phyloP scores from a whole-genome alignment of 2,888 invertebrate species.

The Drymonia ruficornis region DNA sequence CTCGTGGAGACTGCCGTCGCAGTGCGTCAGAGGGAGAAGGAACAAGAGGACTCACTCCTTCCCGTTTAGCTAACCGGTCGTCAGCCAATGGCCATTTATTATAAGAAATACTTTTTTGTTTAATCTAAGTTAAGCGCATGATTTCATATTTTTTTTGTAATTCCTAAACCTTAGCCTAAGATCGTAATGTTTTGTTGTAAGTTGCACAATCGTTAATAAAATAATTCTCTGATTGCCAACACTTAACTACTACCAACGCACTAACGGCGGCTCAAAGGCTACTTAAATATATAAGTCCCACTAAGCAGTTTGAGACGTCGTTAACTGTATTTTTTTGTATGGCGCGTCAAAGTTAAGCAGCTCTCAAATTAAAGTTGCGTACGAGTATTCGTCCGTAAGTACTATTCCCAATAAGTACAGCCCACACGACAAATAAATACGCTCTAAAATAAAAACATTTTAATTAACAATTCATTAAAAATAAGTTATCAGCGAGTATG shows the following conservation, averaged over 20 bases:
- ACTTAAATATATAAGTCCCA: too few species aligned
- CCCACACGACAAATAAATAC: not conserved
- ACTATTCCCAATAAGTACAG: too few species aligned
- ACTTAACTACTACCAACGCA: too few species aligned
- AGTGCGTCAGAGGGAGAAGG: constrained; percentile 69
- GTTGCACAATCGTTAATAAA: constrained; percentile 22
- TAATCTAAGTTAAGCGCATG: constrained; percentile 32
- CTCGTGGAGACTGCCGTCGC: constrained; percentile 74
- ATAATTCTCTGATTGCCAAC: constrained; percentile 17
- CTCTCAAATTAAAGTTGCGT: too few species aligned
- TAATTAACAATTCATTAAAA: constrained; percentile 28
- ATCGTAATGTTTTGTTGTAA: constrained; percentile 36
- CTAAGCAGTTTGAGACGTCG: too few species aligned
- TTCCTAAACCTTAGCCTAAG: constrained; percentile 27
- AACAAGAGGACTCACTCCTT: constrained; percentile 53
- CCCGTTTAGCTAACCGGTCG: constrained; percentile 21
- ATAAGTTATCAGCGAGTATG: constrained; percentile 35
- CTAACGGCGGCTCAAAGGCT: too few species aligned
- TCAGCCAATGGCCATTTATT: not conserved
- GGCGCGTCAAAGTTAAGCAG: too few species aligned
- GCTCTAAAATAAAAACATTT: constrained; percentile 7
- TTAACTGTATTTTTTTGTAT: too few species aligned
- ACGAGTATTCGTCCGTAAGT: too few species aligned
- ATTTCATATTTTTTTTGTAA: constrained; percentile 14
- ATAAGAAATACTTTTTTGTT: constrained; percentile 8